Conservation (phyloP, 92 coral and sea anemone species). For the Scolanthus callimorphus region DNA sequence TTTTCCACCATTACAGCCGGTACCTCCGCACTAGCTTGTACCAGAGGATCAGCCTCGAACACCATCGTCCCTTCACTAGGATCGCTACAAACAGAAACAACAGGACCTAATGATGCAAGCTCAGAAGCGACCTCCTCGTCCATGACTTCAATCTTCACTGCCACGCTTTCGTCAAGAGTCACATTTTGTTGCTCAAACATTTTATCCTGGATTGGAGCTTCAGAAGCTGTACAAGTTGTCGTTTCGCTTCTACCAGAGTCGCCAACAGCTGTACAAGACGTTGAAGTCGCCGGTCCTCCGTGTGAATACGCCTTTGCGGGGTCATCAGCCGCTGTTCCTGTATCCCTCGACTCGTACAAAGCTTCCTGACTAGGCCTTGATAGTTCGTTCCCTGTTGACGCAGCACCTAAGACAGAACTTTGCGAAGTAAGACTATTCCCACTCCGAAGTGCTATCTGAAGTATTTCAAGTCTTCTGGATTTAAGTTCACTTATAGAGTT, state of each 20-base stretch:
- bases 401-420: no score
- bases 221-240: not conserved
- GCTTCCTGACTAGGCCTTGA: not conserved
- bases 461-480: slow-evolving; percentile 58
- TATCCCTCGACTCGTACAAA: no score
- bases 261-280: no score
- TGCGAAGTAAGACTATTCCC: no score
- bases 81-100: no score
- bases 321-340: not conserved
- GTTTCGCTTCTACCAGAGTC: no score
- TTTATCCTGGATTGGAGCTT: not conserved
- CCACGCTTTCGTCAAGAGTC: not conserved
- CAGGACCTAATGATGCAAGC: no score
- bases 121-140: not conserved
- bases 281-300: not conserved
- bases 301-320: not conserved
- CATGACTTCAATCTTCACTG: slow-evolving; percentile 9
- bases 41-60: no score
- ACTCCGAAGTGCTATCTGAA: slow-evolving; percentile 79
- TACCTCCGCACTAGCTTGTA: no score
- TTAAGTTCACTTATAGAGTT: slow-evolving; percentile 61
- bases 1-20: no score
- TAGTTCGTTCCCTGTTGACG: no score
- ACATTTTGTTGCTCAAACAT: not conserved
- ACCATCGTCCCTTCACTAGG: no score